Evolutionary conservation across 2,888 invertebrate species (phyloP), one percentile per base, ranked within the genome.

Genomic region (Orthosia gracilis): DNA sequence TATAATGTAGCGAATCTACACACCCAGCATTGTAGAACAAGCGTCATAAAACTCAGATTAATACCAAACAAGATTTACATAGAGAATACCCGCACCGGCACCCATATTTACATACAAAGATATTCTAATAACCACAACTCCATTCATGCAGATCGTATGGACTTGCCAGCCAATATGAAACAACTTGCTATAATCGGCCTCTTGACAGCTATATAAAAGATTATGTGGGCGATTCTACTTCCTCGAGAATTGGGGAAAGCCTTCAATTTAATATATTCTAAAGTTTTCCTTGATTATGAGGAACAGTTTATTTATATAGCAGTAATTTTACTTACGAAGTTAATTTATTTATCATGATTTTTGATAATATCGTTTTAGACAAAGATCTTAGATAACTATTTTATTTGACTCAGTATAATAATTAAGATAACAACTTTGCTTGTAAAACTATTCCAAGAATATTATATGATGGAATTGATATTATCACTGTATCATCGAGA

Each of bases 41-140:
- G 54, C 66, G 54, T 70, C 73, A 64, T 69, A 65, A 54, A 40
- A 40, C 75, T 84, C 84, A 62, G 61, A 82, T 72, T 82, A 85
- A 72, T 74, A 78, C 73, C 68, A 72, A 80, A 73, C 71, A 71
- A 70, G 76, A 82, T 82, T 81, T 83, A 80, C 81, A 86, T 74
- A 76, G 61, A 76, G 31, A 73, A 74, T 72, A 81, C 78, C 78
- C 61, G 76, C 85, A 84, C 86, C 78, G 61, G 58, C 70, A 70
- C 69, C 78, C 78, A 78, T 75, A 85, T 86, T 78, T 87, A 77
- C 87, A 87, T 85, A 84, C 78, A 82, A 85, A 87, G 70, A 76
- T 74, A 86, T 79, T 71, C 76, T 85, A 77, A 79, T 77, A 81
- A 59, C 71, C 78, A 78, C 84, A 79, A 74, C 85, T 72, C 73